phyloP scores from a whole-genome alignment of 2,113 vertebrate genomes.

The Puntigrus tetrazona region DNA sequence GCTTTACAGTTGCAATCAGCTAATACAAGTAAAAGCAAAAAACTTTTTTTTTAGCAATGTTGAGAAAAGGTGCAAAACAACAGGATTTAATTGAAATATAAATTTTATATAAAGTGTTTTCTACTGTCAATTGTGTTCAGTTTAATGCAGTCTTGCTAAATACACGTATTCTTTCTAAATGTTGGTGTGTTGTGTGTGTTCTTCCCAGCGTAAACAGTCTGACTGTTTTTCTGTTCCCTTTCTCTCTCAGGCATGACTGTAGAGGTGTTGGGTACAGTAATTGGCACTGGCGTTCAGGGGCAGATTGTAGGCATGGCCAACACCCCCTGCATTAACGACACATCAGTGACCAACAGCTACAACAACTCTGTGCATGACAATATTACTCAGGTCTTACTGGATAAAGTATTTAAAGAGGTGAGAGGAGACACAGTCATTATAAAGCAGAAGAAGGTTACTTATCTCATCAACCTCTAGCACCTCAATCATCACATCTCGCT shows the following conservation, averaged over 20 bases:
- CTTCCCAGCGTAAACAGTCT: not conserved
- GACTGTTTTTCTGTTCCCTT: conserved; percentile 5
- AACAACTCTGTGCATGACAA: conserved; percentile 66
- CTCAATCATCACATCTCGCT: not conserved
- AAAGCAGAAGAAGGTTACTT: not conserved
- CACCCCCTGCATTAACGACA: conserved; percentile 73
- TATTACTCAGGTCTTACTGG: conserved; percentile 68
- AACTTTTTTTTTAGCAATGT: not conserved
- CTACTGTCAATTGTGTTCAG: not conserved
- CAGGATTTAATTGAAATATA: too few relatives aligned
- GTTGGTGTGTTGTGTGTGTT: not conserved
- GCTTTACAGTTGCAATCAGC: not conserved
- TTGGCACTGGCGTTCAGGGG: conserved; percentile 92
- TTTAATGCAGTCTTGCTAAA: not conserved
- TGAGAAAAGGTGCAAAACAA: not conserved
- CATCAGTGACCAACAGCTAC: conserved; percentile 50
- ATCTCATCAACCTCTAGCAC: not conserved
- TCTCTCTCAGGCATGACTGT: conserved; percentile 87
- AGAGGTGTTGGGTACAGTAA: conserved; percentile 88
- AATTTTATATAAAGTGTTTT: too few relatives aligned
- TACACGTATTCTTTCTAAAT: not conserved
- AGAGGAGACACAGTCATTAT: conserved; percentile 42
- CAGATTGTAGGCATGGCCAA: conserved; percentile 87
- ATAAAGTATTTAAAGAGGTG: conserved; percentile 68
- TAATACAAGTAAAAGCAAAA: not conserved